Base-by-base conservation (phyloP, 2,797 vertebrate species). In the Alectoris magna region DNA sequence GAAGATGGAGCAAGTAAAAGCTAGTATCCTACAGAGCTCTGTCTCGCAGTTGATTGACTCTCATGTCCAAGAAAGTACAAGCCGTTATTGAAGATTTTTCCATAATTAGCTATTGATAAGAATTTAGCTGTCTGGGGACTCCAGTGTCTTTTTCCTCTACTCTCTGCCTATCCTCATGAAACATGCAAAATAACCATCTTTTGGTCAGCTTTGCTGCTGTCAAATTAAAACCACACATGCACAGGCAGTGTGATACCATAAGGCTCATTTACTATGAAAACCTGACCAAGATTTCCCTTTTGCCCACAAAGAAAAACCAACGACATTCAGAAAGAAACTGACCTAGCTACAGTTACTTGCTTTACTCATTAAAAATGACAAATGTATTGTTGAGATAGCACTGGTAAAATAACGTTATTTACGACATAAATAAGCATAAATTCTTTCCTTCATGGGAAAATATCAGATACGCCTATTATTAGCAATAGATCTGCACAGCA, bases 281-380 rank as follows among this genome's bases (percentile, higher is more conserved):
- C 9, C 39, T 63, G 67, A 13, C 70, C 69, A 81, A 87, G 86
- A 72, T 44, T 5, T 9, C 10, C 6, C 14, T 48, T 75, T 19
- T 24, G 4, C 23, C 19, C 22, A 6, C 16, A 18, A 84, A 48
- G 21, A 4, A 77, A 36, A 69, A 34, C 6, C 22, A 43, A 23
- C 4, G 5, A 70, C 49, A 86, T 51, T 68, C 67, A 66, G 46
- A 69, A 78, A 91, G 72, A 78, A 92, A 85, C 1, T 46, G 43
- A 84, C 67, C 79, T 41, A 67, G 38, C 82, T 80, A 14, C 2
- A 85, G 34, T 55, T n/a, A 43, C 8, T 64, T 81, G 48, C 55
- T 93, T 94, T 69, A 53, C 89, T 92, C 73, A 86, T 93, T 96
- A 94, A 91, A 95, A 96, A 80, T 78, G 70, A 94, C 22, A 73